Conservation (phyloP, 53 echinoderm and acorn worm genomes). For the Astropecten irregularis region DNA sequence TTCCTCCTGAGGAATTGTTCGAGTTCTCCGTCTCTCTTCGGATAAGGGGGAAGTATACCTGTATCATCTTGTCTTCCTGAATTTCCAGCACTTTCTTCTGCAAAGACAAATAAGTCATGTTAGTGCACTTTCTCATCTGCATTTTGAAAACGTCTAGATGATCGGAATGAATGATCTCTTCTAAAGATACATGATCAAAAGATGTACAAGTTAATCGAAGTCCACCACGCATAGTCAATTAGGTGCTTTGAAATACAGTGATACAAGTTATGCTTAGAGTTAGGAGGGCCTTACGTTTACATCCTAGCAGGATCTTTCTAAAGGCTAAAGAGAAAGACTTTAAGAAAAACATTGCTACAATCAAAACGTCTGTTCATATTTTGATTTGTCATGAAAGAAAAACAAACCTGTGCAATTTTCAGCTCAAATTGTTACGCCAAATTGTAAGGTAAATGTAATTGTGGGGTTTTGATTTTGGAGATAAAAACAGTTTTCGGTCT, state of each 20-base stretch:
- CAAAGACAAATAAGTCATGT: background rate
- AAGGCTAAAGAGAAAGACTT: background rate
- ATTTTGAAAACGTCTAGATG: background rate
- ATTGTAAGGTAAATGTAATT: no score
- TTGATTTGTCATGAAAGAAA: background rate
- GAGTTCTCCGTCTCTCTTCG: no score
- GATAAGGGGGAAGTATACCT: no score
- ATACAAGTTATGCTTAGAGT: background rate
- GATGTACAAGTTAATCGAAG: background rate
- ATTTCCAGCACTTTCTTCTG: slow-evolving; percentile 18
- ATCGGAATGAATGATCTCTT: background rate
- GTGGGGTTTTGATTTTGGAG: no score
- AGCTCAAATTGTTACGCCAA: background rate
- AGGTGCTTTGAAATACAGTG: background rate
- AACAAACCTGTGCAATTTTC: background rate
- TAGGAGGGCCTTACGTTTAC: background rate
- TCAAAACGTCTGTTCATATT: background rate
- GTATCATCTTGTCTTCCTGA: no score
- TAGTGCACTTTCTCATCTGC: background rate
- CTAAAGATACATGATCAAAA: background rate
- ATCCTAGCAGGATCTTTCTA: no score
- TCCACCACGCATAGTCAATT: no score
- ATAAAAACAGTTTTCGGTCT: no score
- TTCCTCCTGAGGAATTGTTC: no score
- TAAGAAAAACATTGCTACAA: background rate